Base-by-base conservation (phyloP, 2,113 vertebrate genomes). In the Chaetops frenatus region DNA sequence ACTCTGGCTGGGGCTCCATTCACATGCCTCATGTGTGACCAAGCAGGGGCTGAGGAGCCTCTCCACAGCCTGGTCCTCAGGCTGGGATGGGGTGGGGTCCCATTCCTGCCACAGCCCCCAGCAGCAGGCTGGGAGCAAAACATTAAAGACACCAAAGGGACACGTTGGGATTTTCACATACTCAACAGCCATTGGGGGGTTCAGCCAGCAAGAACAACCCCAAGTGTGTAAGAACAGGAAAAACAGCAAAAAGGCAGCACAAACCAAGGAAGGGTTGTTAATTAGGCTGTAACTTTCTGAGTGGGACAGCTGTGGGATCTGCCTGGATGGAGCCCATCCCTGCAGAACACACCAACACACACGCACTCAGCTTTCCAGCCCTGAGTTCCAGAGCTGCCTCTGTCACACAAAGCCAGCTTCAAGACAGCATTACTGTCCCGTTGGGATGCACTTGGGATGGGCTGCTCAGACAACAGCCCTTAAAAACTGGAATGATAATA, bases 391-490 rank as follows among this genome's bases (percentile, higher is more conserved):
- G 91, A 74, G 7, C 58, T 2, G 1, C 53, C 79, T 94, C 45
- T 89, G 93, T 94, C 90, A 87, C 91, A 95, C 84, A 81, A 15
- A 67, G 51, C 61, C 84, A 87, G 69, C 85, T 76, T 76, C 70
- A 61, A 84, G 84, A 82, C 84, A 94, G 95, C 58, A 25, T 95
- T 92, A 94, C 77, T 85, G 84, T 72, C 81, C 94, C 94, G 0
- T 14, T 87, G 93, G 94, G 94, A 95, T 70, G 86, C 61, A 61
- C 44, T n/a, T 90, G 95, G 92, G 77, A 79, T 91, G 91, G 94
- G 94, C 80, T 96, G 92, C 51, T 58, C 44, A 90, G 76, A 78
- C 79, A 93, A 93, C 92, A 95, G 85, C 87, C 87, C 81, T 97
- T 86, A 70, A 77, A 88, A 88, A 51, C 82, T 71, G 60, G 11